Base-by-base conservation (phyloP, 2,888 invertebrate genomes). In the Plagodis pulveraria region DNA sequence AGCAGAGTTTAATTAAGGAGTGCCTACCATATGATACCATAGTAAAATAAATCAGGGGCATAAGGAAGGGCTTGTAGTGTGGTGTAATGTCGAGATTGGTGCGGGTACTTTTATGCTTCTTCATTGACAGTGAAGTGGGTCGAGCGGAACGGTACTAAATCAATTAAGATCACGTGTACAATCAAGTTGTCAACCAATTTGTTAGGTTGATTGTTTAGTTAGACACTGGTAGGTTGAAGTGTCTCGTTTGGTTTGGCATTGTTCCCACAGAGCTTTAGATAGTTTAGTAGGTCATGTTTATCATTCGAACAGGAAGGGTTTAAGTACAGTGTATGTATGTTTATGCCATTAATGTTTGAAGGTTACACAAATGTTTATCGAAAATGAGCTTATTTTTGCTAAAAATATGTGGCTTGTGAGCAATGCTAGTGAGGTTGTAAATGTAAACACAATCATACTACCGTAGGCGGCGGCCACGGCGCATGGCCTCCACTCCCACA, bases 401-500 rank as follows among this genome's bases (percentile, higher is more conserved):
- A 82, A 80, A 84, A 82, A 78, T 82, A 76, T 70, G 63, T 73
- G 69, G 77, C 74, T 73, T 2, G 22, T 22, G 22, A 22, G 22
- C 22, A 22, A 22, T 22, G 22, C 22, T 22, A 74, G 69, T 77
- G 73, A 77, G 75, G 78, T 76, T 79, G 70, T 76, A 71, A 78
- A 78, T 77, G 76, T 85, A 84, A 85, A 85, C 81, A 83, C 72
- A 66, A 70, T 74, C 68, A 70, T 68, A 69, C 66, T 70, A 69
- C 76, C 74, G 85, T 81, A 77, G 83, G 83, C 77, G 80, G 63
- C 71, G 83, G 22, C 77, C 80, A 62, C 70, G 73, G 58, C 54
- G 52, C 62, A 56, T 69, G 88, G 79, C 89, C 89, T 89, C 82
- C 77, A 78, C 84, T 83, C 86, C 87, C 82, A 86, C 86, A 67